Base-by-base conservation (phyloP, 2,113 vertebrate genomes). In the Neogale vison region DNA sequence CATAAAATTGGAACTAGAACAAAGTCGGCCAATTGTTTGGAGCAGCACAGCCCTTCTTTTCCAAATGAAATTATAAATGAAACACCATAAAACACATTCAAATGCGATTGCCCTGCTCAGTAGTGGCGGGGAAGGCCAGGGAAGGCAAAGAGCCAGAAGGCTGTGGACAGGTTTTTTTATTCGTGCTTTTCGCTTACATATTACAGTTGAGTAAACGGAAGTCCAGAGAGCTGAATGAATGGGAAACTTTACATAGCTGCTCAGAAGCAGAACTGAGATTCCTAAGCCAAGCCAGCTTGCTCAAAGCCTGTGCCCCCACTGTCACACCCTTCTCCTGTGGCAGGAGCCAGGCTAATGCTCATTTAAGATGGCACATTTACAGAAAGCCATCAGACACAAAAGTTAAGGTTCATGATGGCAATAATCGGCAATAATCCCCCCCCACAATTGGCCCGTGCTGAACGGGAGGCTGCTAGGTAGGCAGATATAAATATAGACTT, bases 401-500 rank as follows among this genome's bases (percentile, higher is more conserved):
- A 97, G 95, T 97, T 97, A 97, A 98, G 88, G 95, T 98, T 98
- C 92, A 59, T 93, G 72, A 72, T 76, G 82, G 72, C 96, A 96
- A 74, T 95, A 96, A 97, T 96, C 76, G 82, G 72, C 96, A 96
- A 74, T 95, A 96, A 97, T 96, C 76, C 88, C 52, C 84, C 85
- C 69, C 86, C 15, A 1, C 50, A 52, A 86, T 77, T 84, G 90
- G 93, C 91, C 95, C 11, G 0, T 59, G 88, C 93, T 93, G 89
- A 94, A 91, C 67, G 81, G 80, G 72, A 95, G 93, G 93, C 74
- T 95, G 94, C 95, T 95, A 98, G 97, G 97, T 96, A 97, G 93
- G 89, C 95, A 96, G 90, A 97, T 94, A 98, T 97, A 98, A 98
- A 98, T 96, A 95, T 76, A 96, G 95, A 94, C 97, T 98, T 98